A percentile compares a stretch with the other conserved stretches of the same genome.
phyloP scores from a whole-genome alignment of 2,113 vertebrate genomes.

The Garra rufa region DNA sequence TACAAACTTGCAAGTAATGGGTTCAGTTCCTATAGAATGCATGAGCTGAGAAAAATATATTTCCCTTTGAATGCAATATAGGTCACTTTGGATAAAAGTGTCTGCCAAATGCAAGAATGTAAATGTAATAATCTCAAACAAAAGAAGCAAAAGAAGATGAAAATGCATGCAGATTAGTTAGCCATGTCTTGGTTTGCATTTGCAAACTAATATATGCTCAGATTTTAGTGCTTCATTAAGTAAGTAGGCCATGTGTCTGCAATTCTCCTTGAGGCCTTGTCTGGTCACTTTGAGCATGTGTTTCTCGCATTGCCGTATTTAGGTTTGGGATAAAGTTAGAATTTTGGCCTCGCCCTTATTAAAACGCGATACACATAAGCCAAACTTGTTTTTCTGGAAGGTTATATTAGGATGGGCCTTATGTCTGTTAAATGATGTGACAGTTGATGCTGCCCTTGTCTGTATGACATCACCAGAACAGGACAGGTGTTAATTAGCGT shows the following conservation, averaged over 20 bases:
- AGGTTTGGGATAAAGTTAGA: conserved; percentile 44
- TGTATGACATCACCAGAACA: conserved; percentile 47
- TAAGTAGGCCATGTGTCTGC: not conserved
- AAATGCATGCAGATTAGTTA: not conserved
- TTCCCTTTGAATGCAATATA: not conserved
- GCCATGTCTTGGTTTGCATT: not conserved
- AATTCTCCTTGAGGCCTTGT: conserved; percentile 2
- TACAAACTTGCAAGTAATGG: not conserved
- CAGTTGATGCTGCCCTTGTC: conserved; percentile 35
- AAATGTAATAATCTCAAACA: not conserved
- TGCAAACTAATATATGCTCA: not conserved
- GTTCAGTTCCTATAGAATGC: no score
- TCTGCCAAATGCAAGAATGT: not conserved
- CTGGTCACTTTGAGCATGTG: conserved; percentile 27
- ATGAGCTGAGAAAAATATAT: not conserved
- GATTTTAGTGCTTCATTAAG: conserved; percentile 15
- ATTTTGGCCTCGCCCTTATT: conserved; percentile 36
- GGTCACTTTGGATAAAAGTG: not conserved
- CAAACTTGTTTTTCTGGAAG: conserved; percentile 25
- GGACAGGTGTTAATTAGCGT: conserved; percentile 47
- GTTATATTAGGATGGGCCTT: conserved; percentile 29
- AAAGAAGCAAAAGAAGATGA: not conserved
- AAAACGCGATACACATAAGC: conserved; percentile 13
- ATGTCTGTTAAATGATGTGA: conserved; percentile 24
- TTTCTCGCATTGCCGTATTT: conserved; percentile 33